Base-by-base conservation (phyloP, 2,888 invertebrate species). In the Ormyrus pomaceus region DNA sequence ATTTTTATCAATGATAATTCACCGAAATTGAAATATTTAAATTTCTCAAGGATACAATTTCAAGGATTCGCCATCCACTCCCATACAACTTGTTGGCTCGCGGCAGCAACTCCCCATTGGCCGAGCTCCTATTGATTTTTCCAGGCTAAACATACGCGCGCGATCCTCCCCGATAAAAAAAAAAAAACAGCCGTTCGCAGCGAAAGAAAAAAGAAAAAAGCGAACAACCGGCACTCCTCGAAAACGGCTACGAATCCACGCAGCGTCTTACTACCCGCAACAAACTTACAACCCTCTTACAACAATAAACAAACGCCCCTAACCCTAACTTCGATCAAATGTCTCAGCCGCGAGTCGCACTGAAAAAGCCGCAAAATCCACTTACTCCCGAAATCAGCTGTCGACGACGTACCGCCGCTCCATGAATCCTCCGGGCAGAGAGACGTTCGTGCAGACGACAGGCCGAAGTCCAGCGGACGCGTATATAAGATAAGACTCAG, bases 81-180 rank as follows among this genome's bases (percentile, higher is more conserved):
- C 78, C 84, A 84, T 85, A 83, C 87, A 87, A 88, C 88, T 87
- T 89, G 87, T 87, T 87, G 88, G 86, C 81, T 80, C 75, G 34
- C 34, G 13, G 45, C 61, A 34, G 50, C 34, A 34, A 34, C 34
- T 34, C 82, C 84, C 84, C 55, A 75, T 73, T 64, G 69, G 70
- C 64, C 10, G n/a, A 70, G 74, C 66, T 13, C 11, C 56, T 87
- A 88, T 89, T 87, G 88, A 88, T 89, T 87, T 85, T 87, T 85
- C 84, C 82, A 72, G 34, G 34, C 77, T 75, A 79, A 55, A 13
- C 75, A 45, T 10, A 59, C 0, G 10, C 51, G 68, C 69, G 46
- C 62, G 53, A 53, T 11, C 45, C 6, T 13, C 59, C 10, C 11
- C 10, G 66, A 58, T 56, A 50, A 59, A 50, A 34, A 59, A 50